Base-by-base conservation (phyloP, 1,140 invertebrate genomes). In the Meloidogyne chitwoodi region DNA sequence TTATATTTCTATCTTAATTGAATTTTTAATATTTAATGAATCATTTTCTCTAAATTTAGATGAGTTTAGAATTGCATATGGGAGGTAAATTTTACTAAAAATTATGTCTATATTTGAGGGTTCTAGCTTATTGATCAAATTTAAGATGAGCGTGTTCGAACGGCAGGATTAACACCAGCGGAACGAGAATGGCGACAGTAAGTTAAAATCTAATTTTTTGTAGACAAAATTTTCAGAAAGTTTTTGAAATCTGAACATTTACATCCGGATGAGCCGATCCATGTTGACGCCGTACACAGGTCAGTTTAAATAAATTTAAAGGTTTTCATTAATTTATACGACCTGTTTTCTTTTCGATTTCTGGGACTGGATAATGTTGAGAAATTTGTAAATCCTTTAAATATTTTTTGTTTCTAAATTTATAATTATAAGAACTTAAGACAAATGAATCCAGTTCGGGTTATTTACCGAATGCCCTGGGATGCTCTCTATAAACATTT, bases 191-290 rank as follows among this genome's bases (percentile, higher is more conserved):
- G 85, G 85, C 77, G 85, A 69, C 66, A 76, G 74, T 86, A 64
- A 77, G 76, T 72, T 22, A 74, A 38, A 31, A n/a, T 26, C 6
- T 27, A 61, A 72, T 16, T 64, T 11, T 10, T 8, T 72, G 24
- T 12, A 10, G 38, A 8, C 72, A 74, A 79, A 76, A 74, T 26
- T 84, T 84, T 74, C 38, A 83, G 81, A 12, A 84, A 83, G 69
- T 83, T 65, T 63, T 41, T 84, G 8, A 68, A 86, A 48, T 85
- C 87, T 68, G 86, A 86, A 71, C 81, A 86, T 66, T 69, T 86
- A 26, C 85, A 86, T 76, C 79, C 85, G 27, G 86, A 86, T 66
- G 85, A 86, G 77, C 85, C 85, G 63, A 80, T 86, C 24, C 81
- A 75, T 68, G 74, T 75, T 12, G 74, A 75, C 38, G 74, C 74